Conservation (phyloP, 2,113 vertebrate genomes). For the Motacilla tschutschensis region DNA sequence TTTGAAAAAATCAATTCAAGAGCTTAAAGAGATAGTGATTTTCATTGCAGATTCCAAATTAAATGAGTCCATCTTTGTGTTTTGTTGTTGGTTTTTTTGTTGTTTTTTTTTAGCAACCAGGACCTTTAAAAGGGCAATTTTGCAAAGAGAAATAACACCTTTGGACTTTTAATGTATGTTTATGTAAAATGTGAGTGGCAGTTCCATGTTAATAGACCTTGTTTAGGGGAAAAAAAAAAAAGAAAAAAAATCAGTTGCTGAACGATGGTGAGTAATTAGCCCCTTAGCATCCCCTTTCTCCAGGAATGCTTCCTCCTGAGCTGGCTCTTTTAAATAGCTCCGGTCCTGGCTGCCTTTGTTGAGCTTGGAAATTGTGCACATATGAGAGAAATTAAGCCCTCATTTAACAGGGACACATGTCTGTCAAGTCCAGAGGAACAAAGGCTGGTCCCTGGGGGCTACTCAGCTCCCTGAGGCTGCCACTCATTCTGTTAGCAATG, state of each 20-base stretch:
- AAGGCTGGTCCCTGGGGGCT: constrained; percentile 81
- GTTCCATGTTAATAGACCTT: constrained; percentile 67
- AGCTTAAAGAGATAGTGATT: not conserved
- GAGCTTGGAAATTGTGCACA: constrained; percentile 88
- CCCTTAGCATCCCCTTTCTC: constrained; percentile 83
- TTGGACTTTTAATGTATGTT: constrained; percentile 67
- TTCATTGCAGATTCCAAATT: not conserved
- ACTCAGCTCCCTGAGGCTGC: constrained; percentile 78
- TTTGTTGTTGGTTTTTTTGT: too few species aligned
- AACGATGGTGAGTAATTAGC: constrained; percentile 85
- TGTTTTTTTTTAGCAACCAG: not conserved
- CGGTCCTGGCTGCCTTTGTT: constrained; percentile 76
- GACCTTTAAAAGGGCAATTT: constrained; percentile 48
- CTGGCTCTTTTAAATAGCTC: constrained; percentile 77
- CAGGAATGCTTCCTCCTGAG: constrained; percentile 78
- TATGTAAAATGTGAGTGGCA: constrained; percentile 58
- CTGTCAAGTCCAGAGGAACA: constrained; percentile 90
- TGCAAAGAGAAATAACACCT: constrained; percentile 50
- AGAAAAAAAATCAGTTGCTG: constrained; percentile 54
- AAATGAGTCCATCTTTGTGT: not conserved
- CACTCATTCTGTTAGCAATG: constrained; percentile 83
- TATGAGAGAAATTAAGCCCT: constrained; percentile 94
- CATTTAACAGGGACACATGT: constrained; percentile 93
- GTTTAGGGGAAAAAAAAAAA: not conserved
- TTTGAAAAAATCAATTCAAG: not conserved